Base-by-base conservation (phyloP, 2,888 invertebrate species). In the Argyra leucocephala region DNA sequence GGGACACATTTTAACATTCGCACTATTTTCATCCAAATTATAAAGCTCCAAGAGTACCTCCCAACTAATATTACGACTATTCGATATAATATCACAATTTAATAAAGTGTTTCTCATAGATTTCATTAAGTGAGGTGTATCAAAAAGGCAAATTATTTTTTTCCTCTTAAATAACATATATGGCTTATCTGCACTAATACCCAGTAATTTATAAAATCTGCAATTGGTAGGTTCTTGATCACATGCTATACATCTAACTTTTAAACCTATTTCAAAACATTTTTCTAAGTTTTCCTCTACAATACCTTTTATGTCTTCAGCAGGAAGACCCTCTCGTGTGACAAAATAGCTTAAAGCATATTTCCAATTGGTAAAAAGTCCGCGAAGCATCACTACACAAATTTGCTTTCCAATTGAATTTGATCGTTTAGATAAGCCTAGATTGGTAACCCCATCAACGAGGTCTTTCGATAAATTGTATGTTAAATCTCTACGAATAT, bases 221-320 rank as follows among this genome's bases (percentile, higher is more conserved):
- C 60, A 21, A 37, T 60, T 64, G n/a, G 18, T 23, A n/a, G 24
- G 23, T 37, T 60, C 61, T 64, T 64, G 64, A 31, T 64, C n/a
- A n/a, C n/a, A n/a, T n/a, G n/a, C n/a, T n/a, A n/a, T n/a, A n/a
- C n/a, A n/a, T n/a, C n/a, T n/a, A n/a, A n/a, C n/a, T n/a, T n/a
- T n/a, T n/a, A n/a, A n/a, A n/a, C n/a, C n/a, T n/a, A n/a, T n/a
- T n/a, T n/a, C n/a, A n/a, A n/a, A n/a, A n/a, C n/a, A n/a, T n/a
- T n/a, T n/a, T n/a, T n/a, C n/a, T n/a, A n/a, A n/a, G n/a, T n/a
- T n/a, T n/a, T n/a, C n/a, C n/a, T n/a, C n/a, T n/a, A n/a, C n/a
- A n/a, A n/a, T n/a, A n/a, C n/a, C n/a, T n/a, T n/a, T n/a, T n/a
- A n/a, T 22, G 5, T 58, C 6, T 58, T 58, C 58, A 10, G 10